Evolutionary conservation across 92 coral and sea anemone species (phyloP), one percentile per base, ranked within the genome.

Genomic region (Epizoanthus ramosus): DNA sequence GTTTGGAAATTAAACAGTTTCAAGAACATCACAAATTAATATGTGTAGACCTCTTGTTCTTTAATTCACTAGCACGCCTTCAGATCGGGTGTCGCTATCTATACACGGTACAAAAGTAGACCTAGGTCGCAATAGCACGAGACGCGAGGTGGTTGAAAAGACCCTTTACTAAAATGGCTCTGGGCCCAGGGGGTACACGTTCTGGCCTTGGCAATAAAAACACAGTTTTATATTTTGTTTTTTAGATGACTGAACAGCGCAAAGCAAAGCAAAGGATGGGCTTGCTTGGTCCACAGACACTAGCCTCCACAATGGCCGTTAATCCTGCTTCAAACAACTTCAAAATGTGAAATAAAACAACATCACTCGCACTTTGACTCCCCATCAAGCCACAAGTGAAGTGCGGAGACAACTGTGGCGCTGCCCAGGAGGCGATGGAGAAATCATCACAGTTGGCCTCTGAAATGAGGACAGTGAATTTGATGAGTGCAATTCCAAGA

Each of bases 231-330:
- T 3, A 31, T 59, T 59, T 80, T 57, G 76, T 37, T 63, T 47
- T 81, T 28, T 75, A 97, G 99, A 97, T 97, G 99, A 92, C 99
- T 39, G 99, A 97, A 83, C 99, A 97, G 67, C 93, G 99, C 60
- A 97, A 97, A 76, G 94, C 94, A 71, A 97, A 90, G 74, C 99
- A 97, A 83, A 92, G 99, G 2, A 90, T 94, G 50, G 94, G 97
- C 75, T 77, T 97, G 64, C 68, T 97, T 43, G 97, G 90, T 0
- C 98, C 99, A 0, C 99, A 97, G 67, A 66, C 84, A 25, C 14
- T 83, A 9, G 63, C 68, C 50, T 43, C 79, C 35, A 79, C 90
- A 59, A 45, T 83, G 31, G 50, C 79, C 39, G 69, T 71, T 71
- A 88, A 60, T 57, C 83, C 81, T 24, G 69, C 86, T 0, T 73